These are phyloP conservation scores for Gymnoscopelus microlampas DNA, from an alignment of 2,797 vertebrate genomes.

Conservation along the genomic window DNA sequence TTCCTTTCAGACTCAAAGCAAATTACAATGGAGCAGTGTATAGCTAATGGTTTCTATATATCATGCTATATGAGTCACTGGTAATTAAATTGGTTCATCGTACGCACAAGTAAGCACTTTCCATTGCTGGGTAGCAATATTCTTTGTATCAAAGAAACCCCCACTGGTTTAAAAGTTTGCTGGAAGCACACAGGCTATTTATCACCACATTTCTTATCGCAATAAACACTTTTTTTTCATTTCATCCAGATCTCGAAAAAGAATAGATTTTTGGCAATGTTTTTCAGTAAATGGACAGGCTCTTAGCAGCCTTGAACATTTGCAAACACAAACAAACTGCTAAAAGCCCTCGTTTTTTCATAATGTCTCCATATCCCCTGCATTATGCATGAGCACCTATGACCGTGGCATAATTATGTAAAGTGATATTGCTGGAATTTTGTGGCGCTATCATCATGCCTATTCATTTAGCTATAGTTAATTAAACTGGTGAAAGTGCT, in stretches of 20 bases:
- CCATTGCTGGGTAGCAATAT: constrained; percentile 13
- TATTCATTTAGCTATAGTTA: constrained; percentile 62
- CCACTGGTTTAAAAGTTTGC: constrained; percentile 25
- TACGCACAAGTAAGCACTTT: constrained; percentile 48
- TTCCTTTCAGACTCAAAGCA: constrained; percentile 26
- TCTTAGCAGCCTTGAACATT: constrained; percentile 6
- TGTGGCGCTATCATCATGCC: constrained; percentile 35
- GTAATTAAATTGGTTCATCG: constrained; percentile 36
- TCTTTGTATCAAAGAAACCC: constrained; percentile 10
- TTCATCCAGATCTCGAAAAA: background rate
- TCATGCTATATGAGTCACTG: constrained; percentile 40
- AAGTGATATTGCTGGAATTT: constrained; percentile 42
- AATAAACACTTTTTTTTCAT: background rate
- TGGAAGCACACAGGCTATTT: constrained; percentile 6
- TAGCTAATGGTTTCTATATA: constrained; percentile 34
- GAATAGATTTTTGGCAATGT: too few relatives aligned
- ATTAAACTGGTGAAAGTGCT: constrained; percentile 66
- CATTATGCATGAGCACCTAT: constrained; percentile 68
- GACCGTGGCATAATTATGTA: constrained; percentile 59
- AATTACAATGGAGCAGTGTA: constrained; percentile 25
- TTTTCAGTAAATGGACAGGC: background rate
- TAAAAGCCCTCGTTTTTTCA: constrained; percentile 26
- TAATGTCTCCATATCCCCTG: constrained; percentile 29
- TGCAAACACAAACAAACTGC: background rate
- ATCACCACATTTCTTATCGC: constrained; percentile 2